Evolutionary conservation across 2,797 vertebrate species (phyloP).

Genomic region (Bradypodion pumilum): DNA sequence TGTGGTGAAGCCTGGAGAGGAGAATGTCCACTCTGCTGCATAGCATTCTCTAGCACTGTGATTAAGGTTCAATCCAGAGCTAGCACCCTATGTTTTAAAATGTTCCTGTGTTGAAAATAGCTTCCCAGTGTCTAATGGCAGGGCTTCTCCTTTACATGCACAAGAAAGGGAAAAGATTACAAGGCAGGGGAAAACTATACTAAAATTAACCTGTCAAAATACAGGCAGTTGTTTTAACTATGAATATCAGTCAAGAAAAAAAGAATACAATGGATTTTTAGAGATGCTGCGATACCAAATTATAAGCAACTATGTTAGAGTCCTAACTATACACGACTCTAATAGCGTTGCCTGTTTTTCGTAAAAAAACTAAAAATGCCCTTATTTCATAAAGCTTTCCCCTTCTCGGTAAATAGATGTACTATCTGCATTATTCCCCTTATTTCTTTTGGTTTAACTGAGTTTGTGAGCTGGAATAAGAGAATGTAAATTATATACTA

Average conservation of each 20-base stretch:
- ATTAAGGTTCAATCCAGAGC: not conserved
- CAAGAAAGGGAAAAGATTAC: conserved; percentile 32
- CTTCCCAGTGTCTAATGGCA: conserved; percentile 39
- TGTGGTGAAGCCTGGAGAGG: not conserved
- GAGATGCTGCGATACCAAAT: not conserved
- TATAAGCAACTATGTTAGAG: not conserved
- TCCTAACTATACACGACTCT: not conserved
- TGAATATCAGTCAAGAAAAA: not conserved
- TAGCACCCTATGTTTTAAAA: conserved; percentile 22
- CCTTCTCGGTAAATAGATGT: too few species aligned
- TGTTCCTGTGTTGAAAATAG: not conserved
- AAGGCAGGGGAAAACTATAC: conserved; percentile 48
- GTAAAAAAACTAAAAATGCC: too few species aligned
- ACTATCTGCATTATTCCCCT: too few species aligned
- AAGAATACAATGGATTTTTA: not conserved
- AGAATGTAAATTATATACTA: too few species aligned
- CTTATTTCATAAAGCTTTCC: too few species aligned
- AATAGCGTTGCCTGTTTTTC: not conserved
- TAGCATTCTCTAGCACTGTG: not conserved
- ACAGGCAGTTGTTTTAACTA: conserved; percentile 11
- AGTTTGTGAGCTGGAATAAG: too few species aligned
- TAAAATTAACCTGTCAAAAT: conserved; percentile 68
- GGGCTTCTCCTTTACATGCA: not conserved
- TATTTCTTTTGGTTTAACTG: too few species aligned
- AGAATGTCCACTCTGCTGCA: not conserved